Evolutionary conservation across 1,140 invertebrate genomes (phyloP).

Genomic region (Neodiprion virginianus): DNA sequence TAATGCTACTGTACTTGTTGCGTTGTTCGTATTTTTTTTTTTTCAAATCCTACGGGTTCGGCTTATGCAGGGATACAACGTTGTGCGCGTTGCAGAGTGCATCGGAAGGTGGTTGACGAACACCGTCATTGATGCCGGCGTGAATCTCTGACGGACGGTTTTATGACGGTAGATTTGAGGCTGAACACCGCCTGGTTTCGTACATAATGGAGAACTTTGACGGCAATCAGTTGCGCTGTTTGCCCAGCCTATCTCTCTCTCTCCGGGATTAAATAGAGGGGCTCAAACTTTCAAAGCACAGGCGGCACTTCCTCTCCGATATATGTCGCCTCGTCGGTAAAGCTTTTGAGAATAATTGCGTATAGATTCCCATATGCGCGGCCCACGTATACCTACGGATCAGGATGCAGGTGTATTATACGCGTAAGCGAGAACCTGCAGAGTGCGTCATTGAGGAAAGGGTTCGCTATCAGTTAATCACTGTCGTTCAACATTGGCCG

Average conservation of each 20-base stretch:
- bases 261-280: not conserved
- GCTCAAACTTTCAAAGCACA: slow-evolving; percentile 4
- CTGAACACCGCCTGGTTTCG: not conserved
- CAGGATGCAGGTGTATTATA: too few species aligned
- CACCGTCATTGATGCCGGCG: not conserved
- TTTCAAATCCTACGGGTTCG: not conserved
- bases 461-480: too few species aligned
- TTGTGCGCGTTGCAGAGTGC: not conserved
- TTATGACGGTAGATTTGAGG: not conserved
- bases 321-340: too few species aligned
- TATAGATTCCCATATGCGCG: too few species aligned
- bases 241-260: slow-evolving; percentile 9
- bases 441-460: too few species aligned
- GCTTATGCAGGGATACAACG: too few species aligned
- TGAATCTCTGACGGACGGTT: not conserved
- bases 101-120: not conserved
- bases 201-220: not conserved
- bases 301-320: not conserved
- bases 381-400: too few species aligned
- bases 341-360: too few species aligned
- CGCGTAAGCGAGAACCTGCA: too few species aligned
- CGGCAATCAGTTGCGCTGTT: slow-evolving; percentile 8
- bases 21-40: not conserved
- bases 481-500: too few species aligned
- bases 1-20: too few species aligned